Evolutionary conservation across 2,888 invertebrate genomes (phyloP), one percentile per base, ranked within the genome.

Genomic region (Volucella inanis): DNA sequence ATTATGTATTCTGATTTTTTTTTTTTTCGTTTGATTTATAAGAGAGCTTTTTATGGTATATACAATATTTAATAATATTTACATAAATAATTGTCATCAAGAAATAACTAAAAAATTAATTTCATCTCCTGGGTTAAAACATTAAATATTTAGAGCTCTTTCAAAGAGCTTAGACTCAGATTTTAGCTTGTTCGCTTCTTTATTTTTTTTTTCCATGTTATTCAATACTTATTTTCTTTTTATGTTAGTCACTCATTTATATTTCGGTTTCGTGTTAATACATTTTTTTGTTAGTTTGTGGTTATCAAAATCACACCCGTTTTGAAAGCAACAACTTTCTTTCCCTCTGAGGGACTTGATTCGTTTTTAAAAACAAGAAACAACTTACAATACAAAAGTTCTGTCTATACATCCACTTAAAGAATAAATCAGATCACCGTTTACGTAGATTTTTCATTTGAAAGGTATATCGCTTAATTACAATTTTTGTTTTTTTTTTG

Each of bases 81-180:
- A 70, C 83, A 84, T 39, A 47, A 52, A 70, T 12, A 49, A 54
- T 64, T 81, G 76, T 81, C 76, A 72, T 62, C 80, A 68, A 55
- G 15, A 83, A 62, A 43, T 12, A 39, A 6, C 8, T 1, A 12
- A 18, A 12, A 45, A 54, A 75, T 12, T 52, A 75, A 75, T 75
- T 2, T 8, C 8, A 64, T 15, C 43, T 52, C 22, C 38, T 8
- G 50, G 18, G 10, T 62, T 54, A 52, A 72, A 67, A 22, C 50
- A 15, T 50, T 50, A 11, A 47, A 14, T 62, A 62, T 80, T 80
- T 80, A 80, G 80, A 81, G 76, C 81, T 76, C 81, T 64, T 76
- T 80, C 49, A 10, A 81, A 81, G 75, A 81, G 76, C 80, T 75
- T 70, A 61, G 80, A 59, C 62, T 81, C 54, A 57, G 41, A 39